Percentiles rank a stretch among this genome's conserved stretches.
Conservation (phyloP, 1,140 invertebrate genomes). For the Zaprionus tsacasi region DNA sequence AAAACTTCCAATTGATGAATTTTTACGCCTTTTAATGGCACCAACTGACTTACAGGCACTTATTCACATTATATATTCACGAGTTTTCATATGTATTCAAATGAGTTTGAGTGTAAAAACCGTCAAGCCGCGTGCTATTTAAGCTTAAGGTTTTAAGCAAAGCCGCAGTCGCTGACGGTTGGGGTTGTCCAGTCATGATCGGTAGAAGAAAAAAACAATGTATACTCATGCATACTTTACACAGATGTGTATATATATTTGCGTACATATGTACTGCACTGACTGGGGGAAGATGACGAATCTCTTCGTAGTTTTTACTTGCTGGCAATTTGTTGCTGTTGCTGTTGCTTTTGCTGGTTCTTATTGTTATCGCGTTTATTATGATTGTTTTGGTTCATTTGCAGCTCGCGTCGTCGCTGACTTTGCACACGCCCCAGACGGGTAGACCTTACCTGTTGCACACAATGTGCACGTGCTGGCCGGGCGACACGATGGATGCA, state of each 20-base stretch:
- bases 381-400: conserved; percentile 56
- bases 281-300: conserved; percentile 57
- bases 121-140: conserved; percentile 62
- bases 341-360: conserved; percentile 26
- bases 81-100: conserved; percentile 21
- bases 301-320: conserved; percentile 46
- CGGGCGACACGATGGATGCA: neutral
- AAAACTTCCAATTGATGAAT: neutral
- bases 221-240: neutral
- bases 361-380: conserved; percentile 51
- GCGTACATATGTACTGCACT: neutral
- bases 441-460: conserved; percentile 16
- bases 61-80: neutral
- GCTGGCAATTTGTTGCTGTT: conserved; percentile 47
- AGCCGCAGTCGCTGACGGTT: conserved; percentile 17
- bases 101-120: conserved; percentile 8
- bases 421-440: conserved; percentile 9
- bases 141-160: conserved; percentile 64
- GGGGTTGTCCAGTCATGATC: conserved; percentile 44
- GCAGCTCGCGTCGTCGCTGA: conserved; percentile 19
- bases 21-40: neutral
- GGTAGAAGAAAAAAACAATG: neutral
- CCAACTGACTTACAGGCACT: neutral
- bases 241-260: conserved; percentile 7
- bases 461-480: conserved; percentile 60